Evolutionary conservation across 2,888 invertebrate species (phyloP).

Genomic region (Mimas tiliae): DNA sequence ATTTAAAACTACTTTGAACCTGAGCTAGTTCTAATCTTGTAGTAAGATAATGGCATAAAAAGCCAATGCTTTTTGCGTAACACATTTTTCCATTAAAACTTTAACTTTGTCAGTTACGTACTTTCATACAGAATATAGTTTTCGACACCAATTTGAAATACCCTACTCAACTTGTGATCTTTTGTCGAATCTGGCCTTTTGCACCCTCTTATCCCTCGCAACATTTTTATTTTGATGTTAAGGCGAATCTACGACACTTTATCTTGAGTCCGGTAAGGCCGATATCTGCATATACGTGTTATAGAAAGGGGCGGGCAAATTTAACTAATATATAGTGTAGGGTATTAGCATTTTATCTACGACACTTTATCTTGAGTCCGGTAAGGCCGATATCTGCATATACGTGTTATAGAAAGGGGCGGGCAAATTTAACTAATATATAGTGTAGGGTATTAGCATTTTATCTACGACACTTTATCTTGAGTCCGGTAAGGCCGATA

Average conservation of each 20-base stretch:
- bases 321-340: no score
- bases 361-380: no score
- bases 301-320: no score
- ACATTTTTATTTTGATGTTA: neutral
- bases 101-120: conserved; percentile 2
- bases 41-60: neutral
- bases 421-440: no score
- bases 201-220: neutral
- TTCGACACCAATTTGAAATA: neutral
- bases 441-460: no score
- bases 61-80: neutral
- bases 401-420: no score
- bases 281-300: neutral
- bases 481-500: no score
- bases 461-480: no score
- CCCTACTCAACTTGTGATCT: neutral
- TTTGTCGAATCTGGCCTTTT: neutral
- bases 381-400: no score
- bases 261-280: neutral
- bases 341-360: no score
- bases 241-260: neutral
- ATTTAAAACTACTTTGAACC: no score
- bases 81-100: conserved; percentile 18
- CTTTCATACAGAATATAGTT: neutral
- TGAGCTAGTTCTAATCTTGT: no score